phyloP scores from a whole-genome alignment of 2,888 invertebrate species.

The Stratiomys singularior region DNA sequence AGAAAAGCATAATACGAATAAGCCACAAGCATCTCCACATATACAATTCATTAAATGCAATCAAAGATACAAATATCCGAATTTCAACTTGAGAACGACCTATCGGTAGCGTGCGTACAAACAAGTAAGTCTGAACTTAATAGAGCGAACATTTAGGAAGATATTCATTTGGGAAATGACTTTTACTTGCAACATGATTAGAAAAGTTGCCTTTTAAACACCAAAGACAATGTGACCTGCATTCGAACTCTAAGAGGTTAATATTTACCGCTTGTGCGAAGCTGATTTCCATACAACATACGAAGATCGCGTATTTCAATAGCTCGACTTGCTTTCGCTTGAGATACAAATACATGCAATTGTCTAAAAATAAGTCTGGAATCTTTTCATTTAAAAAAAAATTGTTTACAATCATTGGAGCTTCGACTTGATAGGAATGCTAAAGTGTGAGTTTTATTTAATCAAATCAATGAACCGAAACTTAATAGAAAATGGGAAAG shows the following conservation, averaged over 20 bases:
- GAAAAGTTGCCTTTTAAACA: background rate
- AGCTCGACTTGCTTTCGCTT: too few relatives aligned
- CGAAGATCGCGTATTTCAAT: too few relatives aligned
- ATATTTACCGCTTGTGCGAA: too few relatives aligned
- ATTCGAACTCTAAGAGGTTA: background rate
- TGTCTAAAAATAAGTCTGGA: conserved; percentile 41
- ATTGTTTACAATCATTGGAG: conserved; percentile 30
- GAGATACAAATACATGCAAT: background rate
- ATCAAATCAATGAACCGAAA: too few relatives aligned
- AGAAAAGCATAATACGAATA: background rate
- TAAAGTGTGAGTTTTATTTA: too few relatives aligned
- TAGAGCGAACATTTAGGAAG: background rate
- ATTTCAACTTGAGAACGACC: background rate
- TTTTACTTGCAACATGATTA: too few relatives aligned
- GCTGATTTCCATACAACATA: too few relatives aligned
- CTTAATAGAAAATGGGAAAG: too few relatives aligned
- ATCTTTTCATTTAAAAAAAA: conserved; percentile 33
- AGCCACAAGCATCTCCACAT: background rate
- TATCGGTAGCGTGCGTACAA: background rate
- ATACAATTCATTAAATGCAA: conserved; percentile 23
- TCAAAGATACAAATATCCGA: conserved; percentile 4
- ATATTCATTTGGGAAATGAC: background rate
- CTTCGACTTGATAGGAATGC: background rate
- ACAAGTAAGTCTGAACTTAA: conserved; percentile 24
- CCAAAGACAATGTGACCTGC: background rate